Percentiles rank a stretch among this genome's conserved stretches.
Conservation (phyloP, 2,113 vertebrate genomes). For the Leuciscus idus region DNA sequence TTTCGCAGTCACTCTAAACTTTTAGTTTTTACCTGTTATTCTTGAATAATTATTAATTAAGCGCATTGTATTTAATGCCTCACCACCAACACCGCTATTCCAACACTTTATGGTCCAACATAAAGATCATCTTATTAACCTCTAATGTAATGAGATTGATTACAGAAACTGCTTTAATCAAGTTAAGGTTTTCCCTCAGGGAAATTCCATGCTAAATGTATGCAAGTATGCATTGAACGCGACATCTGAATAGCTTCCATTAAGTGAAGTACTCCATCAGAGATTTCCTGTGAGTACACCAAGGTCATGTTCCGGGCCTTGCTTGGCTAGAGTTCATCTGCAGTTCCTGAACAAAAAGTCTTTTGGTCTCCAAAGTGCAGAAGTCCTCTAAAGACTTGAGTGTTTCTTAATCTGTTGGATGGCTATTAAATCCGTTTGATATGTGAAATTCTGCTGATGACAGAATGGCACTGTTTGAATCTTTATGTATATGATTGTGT, state of each 20-base stretch:
- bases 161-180: background rate
- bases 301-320: background rate
- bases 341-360: background rate
- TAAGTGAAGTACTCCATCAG: constrained; percentile 8
- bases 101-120: background rate
- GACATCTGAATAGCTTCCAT: constrained; percentile 5
- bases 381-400: background rate
- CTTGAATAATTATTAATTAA: background rate
- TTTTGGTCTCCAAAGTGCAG: background rate
- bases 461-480: background rate
- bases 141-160: background rate
- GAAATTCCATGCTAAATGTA: background rate
- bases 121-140: background rate
- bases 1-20: background rate
- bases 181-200: background rate
- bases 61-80: background rate
- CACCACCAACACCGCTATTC: background rate
- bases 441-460: background rate
- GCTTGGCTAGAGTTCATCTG: constrained; percentile 23
- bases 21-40: background rate
- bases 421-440: background rate
- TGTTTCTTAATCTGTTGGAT: background rate
- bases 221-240: background rate
- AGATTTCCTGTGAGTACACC: constrained; percentile 15
- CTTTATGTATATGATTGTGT: background rate